These are phyloP conservation scores for Xiphophorus maculatus DNA, from an alignment of 2,113 vertebrate genomes.

Conservation along the genomic window DNA sequence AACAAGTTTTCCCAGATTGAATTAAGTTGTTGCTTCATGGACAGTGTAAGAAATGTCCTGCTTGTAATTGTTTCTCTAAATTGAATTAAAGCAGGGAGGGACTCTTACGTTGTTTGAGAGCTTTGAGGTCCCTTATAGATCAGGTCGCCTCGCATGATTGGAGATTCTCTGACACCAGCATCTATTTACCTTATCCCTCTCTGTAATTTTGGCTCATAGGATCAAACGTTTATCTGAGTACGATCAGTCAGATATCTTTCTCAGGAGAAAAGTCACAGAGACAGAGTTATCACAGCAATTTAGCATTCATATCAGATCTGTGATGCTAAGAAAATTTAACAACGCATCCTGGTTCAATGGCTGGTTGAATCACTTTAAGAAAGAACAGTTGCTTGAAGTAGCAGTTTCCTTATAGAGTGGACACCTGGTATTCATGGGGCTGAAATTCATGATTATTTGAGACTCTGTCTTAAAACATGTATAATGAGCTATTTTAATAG, in stretches of 20 bases:
- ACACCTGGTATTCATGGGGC: too few relatives aligned
- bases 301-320: too few relatives aligned
- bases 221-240: slow-evolving; percentile 54
- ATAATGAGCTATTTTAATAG: too few relatives aligned
- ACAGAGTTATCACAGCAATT: too few relatives aligned
- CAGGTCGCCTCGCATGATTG: slow-evolving; percentile 34
- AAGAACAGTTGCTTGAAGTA: too few relatives aligned
- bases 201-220: slow-evolving; percentile 22
- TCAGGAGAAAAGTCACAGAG: too few relatives aligned
- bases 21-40: slow-evolving; percentile 42
- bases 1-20: background rate
- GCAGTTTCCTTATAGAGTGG: too few relatives aligned
- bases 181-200: slow-evolving; percentile 24
- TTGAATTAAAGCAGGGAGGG: slow-evolving; percentile 47
- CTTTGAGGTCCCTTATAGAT: slow-evolving; percentile 28
- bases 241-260: background rate
- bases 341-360: too few relatives aligned
- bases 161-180: slow-evolving; percentile 32
- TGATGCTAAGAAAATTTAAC: too few relatives aligned
- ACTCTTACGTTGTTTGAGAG: slow-evolving; percentile 1
- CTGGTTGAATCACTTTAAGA: too few relatives aligned
- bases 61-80: slow-evolving; percentile 48
- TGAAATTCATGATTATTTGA: too few relatives aligned
- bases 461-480: too few relatives aligned
- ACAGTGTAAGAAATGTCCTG: slow-evolving; percentile 35